Percentiles rank a stretch among this genome's conserved stretches.
phyloP scores from a whole-genome alignment of 2,888 invertebrate species.

The Mesorhabditis spiculigera region DNA sequence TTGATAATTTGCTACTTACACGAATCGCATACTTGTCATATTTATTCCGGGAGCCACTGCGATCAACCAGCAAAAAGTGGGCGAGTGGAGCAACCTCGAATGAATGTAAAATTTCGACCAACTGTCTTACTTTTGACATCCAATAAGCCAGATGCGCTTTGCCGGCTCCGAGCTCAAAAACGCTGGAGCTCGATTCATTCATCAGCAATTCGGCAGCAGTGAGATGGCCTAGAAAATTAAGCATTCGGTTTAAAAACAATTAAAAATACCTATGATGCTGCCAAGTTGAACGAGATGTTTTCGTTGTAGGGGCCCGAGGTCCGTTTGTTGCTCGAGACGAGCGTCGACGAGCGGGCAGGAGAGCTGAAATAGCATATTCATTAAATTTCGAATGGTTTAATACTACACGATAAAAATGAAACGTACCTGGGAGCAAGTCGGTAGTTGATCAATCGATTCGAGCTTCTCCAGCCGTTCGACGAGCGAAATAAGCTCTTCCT shows the following conservation, averaged over 20 bases:
- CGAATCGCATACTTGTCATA: conserved; percentile 36
- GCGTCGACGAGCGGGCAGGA: conserved; percentile 15
- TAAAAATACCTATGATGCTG: conserved; percentile 40
- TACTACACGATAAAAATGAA: not conserved
- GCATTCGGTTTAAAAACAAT: not conserved
- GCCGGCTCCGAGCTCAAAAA: conserved; percentile 50
- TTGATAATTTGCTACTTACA: conserved; percentile 15
- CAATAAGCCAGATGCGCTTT: conserved; percentile 50
- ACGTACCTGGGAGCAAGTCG: conserved; percentile 8
- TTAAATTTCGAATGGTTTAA: too few relatives aligned
- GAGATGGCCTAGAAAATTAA: conserved; percentile 27
- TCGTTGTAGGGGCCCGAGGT: conserved; percentile 21
- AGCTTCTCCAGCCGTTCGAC: conserved; percentile 27
- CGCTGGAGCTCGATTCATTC: conserved; percentile 15
- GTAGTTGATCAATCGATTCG: conserved; percentile 13
- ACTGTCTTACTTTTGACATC: conserved; percentile 29
- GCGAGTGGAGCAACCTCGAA: conserved; percentile 24
- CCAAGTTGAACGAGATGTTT: conserved; percentile 44
- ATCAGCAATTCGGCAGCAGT: conserved; percentile 17
- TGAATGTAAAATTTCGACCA: not conserved
- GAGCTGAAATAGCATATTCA: conserved; percentile 10
- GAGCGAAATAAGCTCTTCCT: conserved; percentile 24
- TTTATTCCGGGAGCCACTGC: conserved; percentile 45
- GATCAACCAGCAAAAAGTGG: conserved; percentile 42
- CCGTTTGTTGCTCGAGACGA: conserved; percentile 18